Conservation (phyloP, 1,140 invertebrate genomes). For the Dendroctonus ponderosae region DNA sequence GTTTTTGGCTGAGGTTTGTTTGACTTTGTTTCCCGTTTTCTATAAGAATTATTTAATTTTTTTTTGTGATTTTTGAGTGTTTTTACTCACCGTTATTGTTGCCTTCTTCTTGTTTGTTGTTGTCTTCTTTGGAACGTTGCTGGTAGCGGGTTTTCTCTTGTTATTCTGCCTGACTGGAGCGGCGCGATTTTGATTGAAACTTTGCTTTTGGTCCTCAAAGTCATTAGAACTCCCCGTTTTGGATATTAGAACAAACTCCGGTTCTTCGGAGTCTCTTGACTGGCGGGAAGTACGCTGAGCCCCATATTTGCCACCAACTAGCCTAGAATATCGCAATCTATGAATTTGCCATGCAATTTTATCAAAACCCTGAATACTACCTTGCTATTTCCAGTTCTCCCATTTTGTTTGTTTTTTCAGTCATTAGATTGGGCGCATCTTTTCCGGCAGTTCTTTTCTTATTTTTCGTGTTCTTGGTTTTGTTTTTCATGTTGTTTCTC, state of each 20-base stretch:
- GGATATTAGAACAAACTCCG: slow-evolving; percentile 46
- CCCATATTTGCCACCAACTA: not conserved
- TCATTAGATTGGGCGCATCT: not conserved
- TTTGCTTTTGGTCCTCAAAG: slow-evolving; percentile 29
- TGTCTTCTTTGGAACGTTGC: slow-evolving; percentile 52
- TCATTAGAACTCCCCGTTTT: slow-evolving; percentile 39
- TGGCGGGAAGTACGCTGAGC: not conserved
- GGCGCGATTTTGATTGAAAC: slow-evolving; percentile 23
- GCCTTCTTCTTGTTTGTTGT: slow-evolving; percentile 52
- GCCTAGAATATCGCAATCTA: too few relatives aligned
- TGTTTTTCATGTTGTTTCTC: slow-evolving; percentile 50
- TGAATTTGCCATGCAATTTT: too few relatives aligned
- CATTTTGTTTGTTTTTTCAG: slow-evolving; percentile 39
- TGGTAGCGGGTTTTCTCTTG: slow-evolving; percentile 44
- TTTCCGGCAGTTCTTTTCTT: slow-evolving; percentile 4
- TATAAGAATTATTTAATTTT: not conserved
- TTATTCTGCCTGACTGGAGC: slow-evolving; percentile 40
- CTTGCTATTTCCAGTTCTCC: slow-evolving; percentile 34
- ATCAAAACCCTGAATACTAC: not conserved
- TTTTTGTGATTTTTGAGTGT: not conserved
- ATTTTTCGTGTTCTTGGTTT: slow-evolving; percentile 35
- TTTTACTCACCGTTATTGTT: slow-evolving; percentile 49
- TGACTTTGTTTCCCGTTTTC: slow-evolving; percentile 1
- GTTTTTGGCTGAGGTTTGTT: slow-evolving; percentile 8
- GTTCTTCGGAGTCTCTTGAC: slow-evolving; percentile 25